Evolutionary conservation across 2,113 vertebrate genomes (phyloP).

Genomic region (Myocastor coypus): DNA sequence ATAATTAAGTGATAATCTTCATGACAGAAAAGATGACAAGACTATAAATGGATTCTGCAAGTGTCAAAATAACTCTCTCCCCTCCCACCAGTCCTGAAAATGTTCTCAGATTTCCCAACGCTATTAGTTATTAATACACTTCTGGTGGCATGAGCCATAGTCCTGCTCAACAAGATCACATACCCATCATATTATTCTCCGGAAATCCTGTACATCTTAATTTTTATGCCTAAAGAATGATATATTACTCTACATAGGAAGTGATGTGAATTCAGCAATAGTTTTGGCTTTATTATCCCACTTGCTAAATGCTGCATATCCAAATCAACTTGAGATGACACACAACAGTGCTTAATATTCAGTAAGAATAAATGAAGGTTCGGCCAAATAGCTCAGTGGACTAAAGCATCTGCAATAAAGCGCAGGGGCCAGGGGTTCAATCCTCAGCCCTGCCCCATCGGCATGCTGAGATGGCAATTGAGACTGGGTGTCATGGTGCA

Average conservation of each 20-base stretch:
- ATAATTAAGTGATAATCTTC: slow-evolving; percentile 82
- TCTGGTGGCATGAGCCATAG: not conserved
- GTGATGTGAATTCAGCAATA: not conserved
- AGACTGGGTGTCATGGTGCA: too few species aligned
- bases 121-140: slow-evolving; percentile 73
- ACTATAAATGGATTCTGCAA: slow-evolving; percentile 81
- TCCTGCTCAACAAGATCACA: slow-evolving; percentile 36
- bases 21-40: slow-evolving; percentile 71
- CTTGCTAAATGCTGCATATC: slow-evolving; percentile 10
- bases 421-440: too few species aligned
- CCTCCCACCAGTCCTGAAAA: slow-evolving; percentile 58
- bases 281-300: not conserved
- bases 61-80: slow-evolving; percentile 76
- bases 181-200: not conserved
- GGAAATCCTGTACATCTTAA: not conserved
- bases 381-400: too few species aligned
- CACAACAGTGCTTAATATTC: not conserved
- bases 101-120: slow-evolving; percentile 70
- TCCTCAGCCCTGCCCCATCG: too few species aligned
- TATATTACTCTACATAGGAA: not conserved
- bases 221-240: slow-evolving; percentile 16
- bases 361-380: not conserved
- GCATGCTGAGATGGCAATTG: too few species aligned
- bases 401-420: too few species aligned
- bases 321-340: slow-evolving; percentile 6